These are phyloP conservation scores for Calameuta idolon DNA, from an alignment of 2,888 invertebrate species.

Conservation along the genomic window DNA sequence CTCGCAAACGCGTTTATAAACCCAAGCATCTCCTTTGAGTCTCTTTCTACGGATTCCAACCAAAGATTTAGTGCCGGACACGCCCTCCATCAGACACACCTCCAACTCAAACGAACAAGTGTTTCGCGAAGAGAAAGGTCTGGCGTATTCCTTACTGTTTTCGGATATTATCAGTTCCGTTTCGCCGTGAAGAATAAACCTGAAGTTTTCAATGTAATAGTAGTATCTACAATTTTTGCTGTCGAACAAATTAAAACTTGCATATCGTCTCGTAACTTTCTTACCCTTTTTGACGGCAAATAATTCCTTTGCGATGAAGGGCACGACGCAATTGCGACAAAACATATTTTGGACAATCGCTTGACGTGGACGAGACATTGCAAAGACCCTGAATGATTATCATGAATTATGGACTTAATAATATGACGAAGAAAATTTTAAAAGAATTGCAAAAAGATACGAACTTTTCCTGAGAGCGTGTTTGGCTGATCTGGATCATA, in stretches of 20 bases:
- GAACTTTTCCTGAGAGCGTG: conserved; percentile 69
- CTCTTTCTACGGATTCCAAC: conserved; percentile 80
- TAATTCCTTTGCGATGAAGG: conserved; percentile 74
- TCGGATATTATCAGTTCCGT: conserved; percentile 64
- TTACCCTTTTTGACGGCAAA: conserved; percentile 77
- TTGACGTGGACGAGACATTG: conserved; percentile 79
- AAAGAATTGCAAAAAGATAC: conserved; percentile 8
- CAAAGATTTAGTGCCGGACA: conserved; percentile 59
- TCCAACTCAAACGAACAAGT: conserved; percentile 79
- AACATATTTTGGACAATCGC: conserved; percentile 74
- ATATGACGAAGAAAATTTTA: conserved; percentile 16
- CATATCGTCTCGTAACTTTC: neutral
- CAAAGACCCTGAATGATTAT: conserved; percentile 71
- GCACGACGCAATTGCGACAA: conserved; percentile 73
- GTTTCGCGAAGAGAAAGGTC: conserved; percentile 54
- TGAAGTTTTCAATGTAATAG: conserved; percentile 52
- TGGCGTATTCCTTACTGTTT: conserved; percentile 35
- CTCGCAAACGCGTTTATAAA: conserved; percentile 83
- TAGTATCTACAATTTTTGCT: neutral
- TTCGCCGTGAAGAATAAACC: conserved; percentile 77
- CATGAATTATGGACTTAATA: conserved; percentile 15
- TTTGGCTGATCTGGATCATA: conserved; percentile 62
- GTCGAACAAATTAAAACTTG: neutral
- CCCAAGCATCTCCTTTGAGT: conserved; percentile 83
- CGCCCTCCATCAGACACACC: conserved; percentile 70